Base-by-base conservation (phyloP, 2,888 invertebrate genomes). In the Copidosoma aretas region DNA sequence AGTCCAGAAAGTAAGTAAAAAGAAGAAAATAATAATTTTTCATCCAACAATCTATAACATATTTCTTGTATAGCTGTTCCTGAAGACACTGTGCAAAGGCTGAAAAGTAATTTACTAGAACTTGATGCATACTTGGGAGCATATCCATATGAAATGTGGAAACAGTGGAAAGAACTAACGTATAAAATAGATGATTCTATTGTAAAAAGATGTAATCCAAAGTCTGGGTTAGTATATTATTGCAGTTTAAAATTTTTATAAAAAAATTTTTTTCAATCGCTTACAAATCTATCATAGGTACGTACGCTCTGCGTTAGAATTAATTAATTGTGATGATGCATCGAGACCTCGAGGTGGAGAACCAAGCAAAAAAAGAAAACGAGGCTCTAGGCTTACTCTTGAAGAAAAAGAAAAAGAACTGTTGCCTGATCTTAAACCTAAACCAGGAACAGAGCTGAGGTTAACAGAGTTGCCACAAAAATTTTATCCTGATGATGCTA, bases 71-170 rank as follows among this genome's bases (percentile, higher is more conserved):
- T 41, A 80, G 88, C 86, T 73, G 87, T 92, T 8, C 85, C 88
- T 19, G 89, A 91, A 54, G 88, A 89, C 70, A 90, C 91, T 74
- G 82, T 91, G 10, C 85, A 89, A 69, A 84, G 88, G 51, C 86
- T 94, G 24, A 89, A 88, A 80, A 86, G 86, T 21, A 93, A 94
- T 82, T 82, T 93, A 60, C 85, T 87, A 67, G 89, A 90, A 62
- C 81, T 96, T 71, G 95, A 97, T 80, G 85, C 87, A 70, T 93
- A 89, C 82, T 86, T 98, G 60, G 98, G 93, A 17, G 91, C 94
- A 0, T 99, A 98, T 84, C 97, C 98, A 1, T 97, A 92, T 84
- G 93, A 95, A 72, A 90, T 91, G 75, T 93, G 91, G 86, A 89
- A 91, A 69, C 92, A 92, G 77, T 98, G 98, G 98, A 90, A 91